These are phyloP conservation scores for Selenia dentaria DNA, from an alignment of 2,888 invertebrate species.

Conservation along the genomic window DNA sequence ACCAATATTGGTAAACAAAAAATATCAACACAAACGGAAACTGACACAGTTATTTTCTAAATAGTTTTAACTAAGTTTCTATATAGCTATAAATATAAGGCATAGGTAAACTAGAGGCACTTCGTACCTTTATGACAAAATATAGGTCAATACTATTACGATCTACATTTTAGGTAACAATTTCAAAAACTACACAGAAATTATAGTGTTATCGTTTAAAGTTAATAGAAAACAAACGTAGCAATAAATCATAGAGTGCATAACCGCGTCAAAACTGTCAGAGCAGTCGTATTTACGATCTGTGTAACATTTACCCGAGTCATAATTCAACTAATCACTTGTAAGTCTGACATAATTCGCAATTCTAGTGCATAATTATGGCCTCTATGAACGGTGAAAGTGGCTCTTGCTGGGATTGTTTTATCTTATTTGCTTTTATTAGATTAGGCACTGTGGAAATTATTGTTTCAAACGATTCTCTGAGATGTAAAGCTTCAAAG, in stretches of 20 bases:
- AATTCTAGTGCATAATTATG: conserved; percentile 24
- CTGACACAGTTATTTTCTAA: too few species aligned
- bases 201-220: conserved; percentile 7
- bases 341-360: conserved; percentile 30
- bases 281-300: conserved; percentile 27
- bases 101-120: too few species aligned
- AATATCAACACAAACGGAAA: too few species aligned
- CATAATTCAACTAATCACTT: conserved; percentile 36
- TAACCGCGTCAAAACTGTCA: conserved; percentile 32
- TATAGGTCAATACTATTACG: too few species aligned
- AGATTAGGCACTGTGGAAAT: background rate
- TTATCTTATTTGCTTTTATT: conserved; percentile 5
- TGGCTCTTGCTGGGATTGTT: conserved; percentile 9
- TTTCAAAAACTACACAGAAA: background rate
- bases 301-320: conserved; percentile 18
- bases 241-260: conserved; percentile 25
- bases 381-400: conserved; percentile 21
- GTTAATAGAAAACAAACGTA: conserved; percentile 10
- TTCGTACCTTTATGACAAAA: too few species aligned
- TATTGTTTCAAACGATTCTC: background rate
- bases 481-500: too few species aligned
- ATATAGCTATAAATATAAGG: too few species aligned
- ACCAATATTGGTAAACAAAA: too few species aligned
- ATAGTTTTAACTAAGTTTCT: too few species aligned
- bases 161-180: background rate